Evolutionary conservation across 2,113 vertebrate genomes (phyloP), one percentile per base, ranked within the genome.

Genomic region (Myotis brandtii): DNA sequence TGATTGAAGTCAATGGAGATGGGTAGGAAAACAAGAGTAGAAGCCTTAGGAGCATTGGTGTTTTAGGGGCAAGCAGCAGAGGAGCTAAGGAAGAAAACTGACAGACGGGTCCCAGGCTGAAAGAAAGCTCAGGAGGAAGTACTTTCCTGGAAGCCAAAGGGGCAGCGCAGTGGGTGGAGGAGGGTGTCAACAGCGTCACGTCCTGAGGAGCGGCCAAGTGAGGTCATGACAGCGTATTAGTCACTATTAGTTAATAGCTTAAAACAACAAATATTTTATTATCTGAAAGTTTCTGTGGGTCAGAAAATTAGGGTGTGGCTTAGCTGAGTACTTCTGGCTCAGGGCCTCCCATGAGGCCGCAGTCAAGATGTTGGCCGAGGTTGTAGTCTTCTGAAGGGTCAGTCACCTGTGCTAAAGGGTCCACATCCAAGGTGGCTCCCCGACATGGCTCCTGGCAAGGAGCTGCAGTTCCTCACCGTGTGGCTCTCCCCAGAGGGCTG

Each of bases 261-360:
- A 34, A 73, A 88, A 69, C 77, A 77, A 82, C 34, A 48, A 94
- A 25, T 40, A n/a, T 73, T 83, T 89, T 88, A 73, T 43, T 92
- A 85, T 27, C 48, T 37, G 11, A 86, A 54, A 80, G 32, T 85
- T 88, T 85, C 64, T n/a, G 30, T 67, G 64, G 32, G 14, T n/a
- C 64, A n/a, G n/a, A 67, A 67, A 75, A n/a, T 73, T 52, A 88
- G 40, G 89, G 40, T 25, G 32, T 87, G 64, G 43, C 54, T 69
- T 54, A 69, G 40, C 54, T 16, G 12, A 25, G 14, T 66, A 54
- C 14, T 80, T 89, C 34, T 64, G 64, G n/a, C 50, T 82, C 32
- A 16, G 46, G 62, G 30, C 52, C 43, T 91, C 50, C 32, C 73
- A 32, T 27, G 32, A 66, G 37, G 27, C 27, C 70, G 43, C 40